Evolutionary conservation across 2,888 invertebrate genomes (phyloP).

Genomic region (Drosophila ustulata): DNA sequence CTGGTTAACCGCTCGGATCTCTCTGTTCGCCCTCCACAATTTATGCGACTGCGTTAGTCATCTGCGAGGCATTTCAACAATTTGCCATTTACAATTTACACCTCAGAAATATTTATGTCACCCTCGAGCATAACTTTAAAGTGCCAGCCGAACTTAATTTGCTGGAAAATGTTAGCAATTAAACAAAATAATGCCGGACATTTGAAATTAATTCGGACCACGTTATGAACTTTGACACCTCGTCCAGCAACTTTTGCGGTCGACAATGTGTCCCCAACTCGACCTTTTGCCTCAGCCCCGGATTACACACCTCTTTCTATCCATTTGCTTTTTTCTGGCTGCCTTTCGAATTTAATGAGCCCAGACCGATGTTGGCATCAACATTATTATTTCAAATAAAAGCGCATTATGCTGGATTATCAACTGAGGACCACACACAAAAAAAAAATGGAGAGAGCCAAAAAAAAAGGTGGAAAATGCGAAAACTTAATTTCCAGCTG

Average conservation of each 20-base stretch:
- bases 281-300: slow-evolving; percentile 32
- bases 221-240: slow-evolving; percentile 83
- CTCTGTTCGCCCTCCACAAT: slow-evolving; percentile 26
- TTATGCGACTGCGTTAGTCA: slow-evolving; percentile 75
- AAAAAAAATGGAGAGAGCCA: slow-evolving; percentile 27
- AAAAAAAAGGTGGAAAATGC: slow-evolving; percentile 73
- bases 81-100: slow-evolving; percentile 61
- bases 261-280: slow-evolving; percentile 75
- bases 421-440: slow-evolving; percentile 56
- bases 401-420: slow-evolving; percentile 83
- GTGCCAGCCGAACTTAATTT: slow-evolving; percentile 80
- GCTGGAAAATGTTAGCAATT: slow-evolving; percentile 84
- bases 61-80: slow-evolving; percentile 60
- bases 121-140: slow-evolving; percentile 42
- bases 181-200: slow-evolving; percentile 69
- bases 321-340: slow-evolving; percentile 20
- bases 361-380: slow-evolving; percentile 76
- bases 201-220: slow-evolving; percentile 75
- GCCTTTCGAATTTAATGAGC: slow-evolving; percentile 69
- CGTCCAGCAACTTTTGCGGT: slow-evolving; percentile 84
- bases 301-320: slow-evolving; percentile 24
- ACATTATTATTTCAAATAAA: slow-evolving; percentile 83
- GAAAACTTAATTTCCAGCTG: slow-evolving; percentile 79
- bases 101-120: slow-evolving; percentile 64
- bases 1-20: slow-evolving; percentile 80